phyloP scores from a whole-genome alignment of 2,888 invertebrate species.

The Cynaeus angustus region DNA sequence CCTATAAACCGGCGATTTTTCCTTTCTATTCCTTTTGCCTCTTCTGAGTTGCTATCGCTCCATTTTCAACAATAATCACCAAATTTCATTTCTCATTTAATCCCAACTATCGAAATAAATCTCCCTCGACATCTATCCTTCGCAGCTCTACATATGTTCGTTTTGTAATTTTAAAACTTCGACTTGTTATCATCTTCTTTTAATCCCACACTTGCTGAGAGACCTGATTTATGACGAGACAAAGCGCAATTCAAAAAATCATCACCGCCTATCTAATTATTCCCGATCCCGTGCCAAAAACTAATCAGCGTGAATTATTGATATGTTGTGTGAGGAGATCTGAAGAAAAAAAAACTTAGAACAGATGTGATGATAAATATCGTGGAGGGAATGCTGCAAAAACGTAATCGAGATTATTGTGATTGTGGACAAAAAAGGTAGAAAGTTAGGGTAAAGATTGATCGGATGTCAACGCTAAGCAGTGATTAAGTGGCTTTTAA shows the following conservation, averaged over 20 bases:
- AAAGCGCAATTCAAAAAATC: constrained; percentile 8
- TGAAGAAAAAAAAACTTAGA: not conserved
- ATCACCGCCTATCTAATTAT: constrained; percentile 20
- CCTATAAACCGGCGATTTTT: no score
- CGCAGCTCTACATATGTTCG: constrained; percentile 7
- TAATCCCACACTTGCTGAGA: not conserved
- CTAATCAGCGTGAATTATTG: constrained; percentile 21
- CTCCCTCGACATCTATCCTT: not conserved
- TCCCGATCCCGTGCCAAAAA: constrained; percentile 9
- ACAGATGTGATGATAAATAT: not conserved
- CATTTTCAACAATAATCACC: no score
- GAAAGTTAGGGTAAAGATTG: constrained; percentile 2
- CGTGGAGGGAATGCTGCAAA: no score
- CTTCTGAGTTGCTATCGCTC: no score
- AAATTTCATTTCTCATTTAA: not conserved
- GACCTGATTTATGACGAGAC: not conserved
- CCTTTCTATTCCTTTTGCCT: no score
- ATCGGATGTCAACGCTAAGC: constrained; percentile 1
- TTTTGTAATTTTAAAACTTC: constrained; percentile 16
- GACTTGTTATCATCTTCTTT: constrained; percentile 11
- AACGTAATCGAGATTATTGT: no score
- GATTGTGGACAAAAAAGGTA: not conserved
- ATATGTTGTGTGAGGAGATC: no score
- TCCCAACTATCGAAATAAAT: not conserved
- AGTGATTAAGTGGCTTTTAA: constrained; percentile 5